Evolutionary conservation across 2,797 vertebrate genomes (phyloP).

Genomic region (Ciconia nigra): DNA sequence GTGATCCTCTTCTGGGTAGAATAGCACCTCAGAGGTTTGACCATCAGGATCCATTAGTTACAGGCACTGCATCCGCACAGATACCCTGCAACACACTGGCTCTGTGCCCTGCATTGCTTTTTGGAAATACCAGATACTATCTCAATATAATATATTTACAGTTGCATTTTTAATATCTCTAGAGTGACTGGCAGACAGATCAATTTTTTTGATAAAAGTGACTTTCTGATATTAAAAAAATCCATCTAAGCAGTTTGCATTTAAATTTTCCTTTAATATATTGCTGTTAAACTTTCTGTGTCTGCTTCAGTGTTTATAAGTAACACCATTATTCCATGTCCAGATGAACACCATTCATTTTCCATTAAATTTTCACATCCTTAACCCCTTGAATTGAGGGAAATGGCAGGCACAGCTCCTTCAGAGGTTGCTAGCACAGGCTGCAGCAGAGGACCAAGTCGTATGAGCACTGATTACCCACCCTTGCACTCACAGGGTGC

Average conservation of each 20-base stretch:
- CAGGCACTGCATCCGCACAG: background rate
- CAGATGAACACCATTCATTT: constrained; percentile 9
- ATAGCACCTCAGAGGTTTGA: background rate
- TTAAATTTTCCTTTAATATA: background rate
- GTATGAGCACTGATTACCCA: background rate
- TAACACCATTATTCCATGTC: background rate
- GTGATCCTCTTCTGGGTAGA: background rate
- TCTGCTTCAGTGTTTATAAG: background rate
- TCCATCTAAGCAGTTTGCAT: background rate
- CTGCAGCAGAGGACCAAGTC: background rate
- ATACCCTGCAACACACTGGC: background rate
- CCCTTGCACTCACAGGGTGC: background rate
- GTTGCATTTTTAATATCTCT: background rate
- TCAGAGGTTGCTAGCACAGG: background rate
- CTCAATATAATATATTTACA: constrained; percentile 2
- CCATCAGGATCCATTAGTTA: background rate
- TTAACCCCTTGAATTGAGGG: background rate
- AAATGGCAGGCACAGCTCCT: background rate
- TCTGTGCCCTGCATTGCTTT: background rate
- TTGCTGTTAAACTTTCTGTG: background rate
- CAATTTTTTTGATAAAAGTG: background rate
- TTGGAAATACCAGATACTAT: background rate
- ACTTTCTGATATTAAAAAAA: background rate
- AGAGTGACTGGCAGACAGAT: background rate
- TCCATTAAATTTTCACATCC: background rate